Base-by-base conservation (phyloP, 2,797 vertebrate genomes). In the Selene dorsalis region DNA sequence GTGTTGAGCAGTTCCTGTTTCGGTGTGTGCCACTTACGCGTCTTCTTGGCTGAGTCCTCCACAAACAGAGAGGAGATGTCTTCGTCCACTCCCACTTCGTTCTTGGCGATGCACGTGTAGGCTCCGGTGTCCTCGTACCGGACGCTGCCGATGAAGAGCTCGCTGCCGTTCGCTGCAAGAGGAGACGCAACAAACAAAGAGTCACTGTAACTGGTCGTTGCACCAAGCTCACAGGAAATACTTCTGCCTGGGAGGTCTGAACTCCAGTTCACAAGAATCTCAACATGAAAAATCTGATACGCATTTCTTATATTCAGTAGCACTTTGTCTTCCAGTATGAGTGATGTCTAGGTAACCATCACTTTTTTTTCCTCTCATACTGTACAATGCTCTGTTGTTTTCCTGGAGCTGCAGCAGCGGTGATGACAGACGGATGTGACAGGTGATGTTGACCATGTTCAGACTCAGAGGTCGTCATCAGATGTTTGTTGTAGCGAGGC, bases 31-130 rank as follows among this genome's bases (percentile, higher is more conserved):
- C 32, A 88, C 97, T 96, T 92, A 98, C 98, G 93, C 4, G 97
- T 99, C 89, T 99, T 99, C 86, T 96, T 96, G 0, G 97, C 98
- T 0, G 97, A 98, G 72, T 99, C 97, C 83, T 99, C 98, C 1
- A 99, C 95, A 88, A 99, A 99, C 56, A 99, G 95, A 0, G 98
- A 99, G 9, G 98, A 99, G 84, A 99, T 99, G 28, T 99, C 98
- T 80, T 99, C 97, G 0, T 99, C 98, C 87, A 99, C 97, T 1
- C 98, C 98, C 83, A 97, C 98, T 60, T 98, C 97, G 0, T 99
- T 99, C 87, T 96, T 98, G 91, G 98, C 97, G 50, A 99, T 98
- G 94, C 98, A 99, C 61, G 97, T 98, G 65, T 99, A 99, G 2
- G 98, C 97, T 2, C 98, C 98, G 0, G 98, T 99, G 94, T 99